Percentiles rank a stretch among this genome's conserved stretches.
phyloP scores from a whole-genome alignment of 2,113 vertebrate genomes.

The Rhizomys pruinosus region DNA sequence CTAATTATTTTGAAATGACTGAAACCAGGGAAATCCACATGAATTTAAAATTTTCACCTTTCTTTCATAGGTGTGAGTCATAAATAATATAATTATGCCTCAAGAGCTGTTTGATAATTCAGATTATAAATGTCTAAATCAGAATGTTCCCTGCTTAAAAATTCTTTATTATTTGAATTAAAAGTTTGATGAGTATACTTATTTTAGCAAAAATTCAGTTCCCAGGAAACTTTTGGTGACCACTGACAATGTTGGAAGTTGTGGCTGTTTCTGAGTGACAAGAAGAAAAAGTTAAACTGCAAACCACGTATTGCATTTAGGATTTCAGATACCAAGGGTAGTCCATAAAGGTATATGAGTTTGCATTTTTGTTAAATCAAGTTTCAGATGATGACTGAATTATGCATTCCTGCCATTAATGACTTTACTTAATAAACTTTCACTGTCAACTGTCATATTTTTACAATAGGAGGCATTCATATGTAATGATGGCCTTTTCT shows the following conservation, averaged over 20 bases:
- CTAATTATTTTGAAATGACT: constrained; percentile 70
- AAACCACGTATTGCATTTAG: background rate
- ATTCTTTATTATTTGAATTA: background rate
- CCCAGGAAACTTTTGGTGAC: constrained; percentile 40
- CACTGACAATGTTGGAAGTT: background rate
- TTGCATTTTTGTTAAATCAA: constrained; percentile 33
- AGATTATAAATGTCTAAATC: background rate
- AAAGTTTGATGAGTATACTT: constrained; percentile 25
- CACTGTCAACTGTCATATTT: background rate
- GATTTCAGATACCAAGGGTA: background rate
- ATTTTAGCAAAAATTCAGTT: constrained; percentile 46
- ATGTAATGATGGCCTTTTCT: background rate
- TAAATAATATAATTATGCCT: background rate
- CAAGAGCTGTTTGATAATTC: constrained; percentile 25
- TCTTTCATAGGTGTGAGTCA: background rate
- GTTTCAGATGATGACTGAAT: background rate
- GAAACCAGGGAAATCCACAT: background rate
- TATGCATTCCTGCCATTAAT: background rate
- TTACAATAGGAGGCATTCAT: background rate
- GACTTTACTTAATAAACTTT: constrained; percentile 1
- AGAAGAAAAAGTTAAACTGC: background rate
- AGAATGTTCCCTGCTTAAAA: constrained; percentile 12
- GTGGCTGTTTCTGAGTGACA: constrained; percentile 19
- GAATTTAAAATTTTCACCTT: constrained; percentile 42
- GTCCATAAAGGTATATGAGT: background rate